These are phyloP conservation scores for Thera obeliscata DNA, from an alignment of 2,888 invertebrate species.

Conservation along the genomic window DNA sequence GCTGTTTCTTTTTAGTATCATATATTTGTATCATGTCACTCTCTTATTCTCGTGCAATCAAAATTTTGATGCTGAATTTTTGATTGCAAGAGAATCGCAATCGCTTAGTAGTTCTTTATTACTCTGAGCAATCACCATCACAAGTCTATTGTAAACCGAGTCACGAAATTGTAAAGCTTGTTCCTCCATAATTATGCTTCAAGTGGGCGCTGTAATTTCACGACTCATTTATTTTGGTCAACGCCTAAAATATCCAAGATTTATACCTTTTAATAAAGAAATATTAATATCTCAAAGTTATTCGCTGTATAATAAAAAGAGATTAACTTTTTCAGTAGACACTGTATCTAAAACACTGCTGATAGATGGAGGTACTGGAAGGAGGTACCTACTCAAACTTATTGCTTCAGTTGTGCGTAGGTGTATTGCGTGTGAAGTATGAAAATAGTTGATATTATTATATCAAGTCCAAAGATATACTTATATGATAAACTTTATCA, in stretches of 20 bases:
- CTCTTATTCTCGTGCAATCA: too few species aligned
- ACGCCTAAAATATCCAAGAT: constrained; percentile 23
- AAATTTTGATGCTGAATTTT: too few species aligned
- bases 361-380: too few species aligned
- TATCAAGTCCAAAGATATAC: too few species aligned
- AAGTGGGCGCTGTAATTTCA: constrained; percentile 39
- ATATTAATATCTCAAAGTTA: constrained; percentile 2
- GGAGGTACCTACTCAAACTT: too few species aligned
- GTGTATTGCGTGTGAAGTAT: too few species aligned
- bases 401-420: too few species aligned
- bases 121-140: constrained; percentile 5
- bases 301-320: not conserved
- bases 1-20: too few species aligned
- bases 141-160: constrained; percentile 34
- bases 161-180: constrained; percentile 40
- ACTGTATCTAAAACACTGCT: not conserved
- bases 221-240: constrained; percentile 36
- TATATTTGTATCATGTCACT: too few species aligned
- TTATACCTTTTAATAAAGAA: constrained; percentile 18
- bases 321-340: constrained; percentile 2
- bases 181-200: constrained; percentile 37
- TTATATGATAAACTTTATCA: too few species aligned
- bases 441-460: too few species aligned
- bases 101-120: not conserved
- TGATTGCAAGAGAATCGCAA: too few species aligned